Evolutionary conservation across 1,140 invertebrate genomes (phyloP).

Genomic region (Drosophila sp.): DNA sequence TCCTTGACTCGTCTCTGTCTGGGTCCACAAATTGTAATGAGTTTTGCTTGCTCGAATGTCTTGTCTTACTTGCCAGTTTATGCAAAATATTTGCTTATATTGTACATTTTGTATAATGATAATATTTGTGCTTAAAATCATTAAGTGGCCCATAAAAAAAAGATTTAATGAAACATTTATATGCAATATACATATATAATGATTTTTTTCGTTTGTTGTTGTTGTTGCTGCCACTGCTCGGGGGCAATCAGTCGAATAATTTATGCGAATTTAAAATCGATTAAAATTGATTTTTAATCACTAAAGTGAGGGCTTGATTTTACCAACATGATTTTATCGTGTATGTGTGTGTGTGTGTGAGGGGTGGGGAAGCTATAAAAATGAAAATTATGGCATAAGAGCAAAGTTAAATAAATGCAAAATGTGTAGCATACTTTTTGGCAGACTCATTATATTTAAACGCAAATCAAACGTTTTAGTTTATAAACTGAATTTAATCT

Average conservation of each 20-base stretch:
- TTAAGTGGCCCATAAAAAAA: conserved; percentile 18
- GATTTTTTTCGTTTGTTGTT: conserved; percentile 3
- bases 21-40: conserved; percentile 40
- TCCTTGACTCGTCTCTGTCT: background rate
- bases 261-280: conserved; percentile 46
- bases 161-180: conserved; percentile 46
- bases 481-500: background rate
- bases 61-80: conserved; percentile 33
- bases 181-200: conserved; percentile 28
- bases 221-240: background rate
- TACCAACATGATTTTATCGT: conserved; percentile 4
- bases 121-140: conserved; percentile 19
- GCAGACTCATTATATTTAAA: background rate
- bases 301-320: conserved; percentile 27
- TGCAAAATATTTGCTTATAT: conserved; percentile 24
- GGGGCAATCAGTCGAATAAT: conserved; percentile 47
- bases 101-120: conserved; percentile 33
- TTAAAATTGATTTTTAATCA: conserved; percentile 58
- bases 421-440: conserved; percentile 14
- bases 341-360: background rate
- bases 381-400: background rate
- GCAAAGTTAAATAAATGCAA: conserved; percentile 10
- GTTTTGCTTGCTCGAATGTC: conserved; percentile 51
- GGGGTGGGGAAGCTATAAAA: background rate
- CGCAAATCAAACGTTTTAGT: background rate